Conservation (phyloP, 2,888 invertebrate genomes). For the Aromia moschata region DNA sequence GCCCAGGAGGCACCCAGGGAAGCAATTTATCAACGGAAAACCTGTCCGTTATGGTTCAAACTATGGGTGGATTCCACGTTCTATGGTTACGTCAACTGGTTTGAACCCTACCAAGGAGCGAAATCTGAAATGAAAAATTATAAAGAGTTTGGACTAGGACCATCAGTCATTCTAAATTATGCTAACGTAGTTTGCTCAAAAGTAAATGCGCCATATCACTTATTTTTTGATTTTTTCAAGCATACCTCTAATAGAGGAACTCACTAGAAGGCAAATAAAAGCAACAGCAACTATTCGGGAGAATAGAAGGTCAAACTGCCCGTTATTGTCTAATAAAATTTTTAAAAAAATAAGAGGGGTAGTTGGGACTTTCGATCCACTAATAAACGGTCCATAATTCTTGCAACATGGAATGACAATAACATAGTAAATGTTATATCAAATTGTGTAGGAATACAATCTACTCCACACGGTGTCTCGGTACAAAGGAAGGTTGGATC, state of each 20-base stretch:
- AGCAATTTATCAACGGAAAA: constrained; percentile 50
- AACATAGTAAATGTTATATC: not conserved
- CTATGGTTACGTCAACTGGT: constrained; percentile 46
- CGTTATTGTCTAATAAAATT: constrained; percentile 5
- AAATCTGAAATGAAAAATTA: constrained; percentile 33
- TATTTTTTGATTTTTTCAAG: constrained; percentile 31
- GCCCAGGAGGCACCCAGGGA: constrained; percentile 51
- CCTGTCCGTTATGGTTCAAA: constrained; percentile 49
- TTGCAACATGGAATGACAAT: not conserved
- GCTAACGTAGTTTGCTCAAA: constrained; percentile 15
- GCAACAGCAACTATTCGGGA: constrained; percentile 29
- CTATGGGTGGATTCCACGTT: constrained; percentile 46
- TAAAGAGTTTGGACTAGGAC: constrained; percentile 36
- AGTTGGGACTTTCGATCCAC: constrained; percentile 22
- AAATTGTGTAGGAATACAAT: no score
- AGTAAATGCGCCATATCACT: constrained; percentile 15
- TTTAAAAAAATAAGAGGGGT: constrained; percentile 29
- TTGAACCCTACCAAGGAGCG: constrained; percentile 49
- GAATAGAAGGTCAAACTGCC: constrained; percentile 22
- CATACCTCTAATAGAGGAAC: constrained; percentile 22
- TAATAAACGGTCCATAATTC: constrained; percentile 16
- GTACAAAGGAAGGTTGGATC: no score
- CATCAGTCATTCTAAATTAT: constrained; percentile 37
- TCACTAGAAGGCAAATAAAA: constrained; percentile 18
- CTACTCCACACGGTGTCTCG: no score